Percentiles rank a stretch among this genome's conserved stretches.
Evolutionary conservation across 2,113 vertebrate genomes (phyloP).

Genomic region (Coryphaenoides rupestris): DNA sequence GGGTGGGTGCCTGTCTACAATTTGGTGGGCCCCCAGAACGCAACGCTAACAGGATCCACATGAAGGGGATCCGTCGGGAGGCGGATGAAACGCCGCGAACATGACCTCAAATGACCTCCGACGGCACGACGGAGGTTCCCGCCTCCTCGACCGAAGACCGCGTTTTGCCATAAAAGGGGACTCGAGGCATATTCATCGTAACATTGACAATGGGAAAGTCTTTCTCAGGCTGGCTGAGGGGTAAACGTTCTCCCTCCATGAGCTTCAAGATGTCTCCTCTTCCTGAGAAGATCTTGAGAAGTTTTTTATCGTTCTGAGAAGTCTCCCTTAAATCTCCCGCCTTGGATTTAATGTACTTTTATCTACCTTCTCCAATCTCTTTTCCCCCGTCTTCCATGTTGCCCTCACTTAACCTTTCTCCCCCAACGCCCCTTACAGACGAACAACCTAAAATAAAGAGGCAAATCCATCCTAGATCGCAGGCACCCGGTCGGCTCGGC

Average conservation of each 20-base stretch:
- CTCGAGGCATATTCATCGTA: slow-evolving; percentile 29
- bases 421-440: slow-evolving; percentile 2
- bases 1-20: slow-evolving; percentile 32
- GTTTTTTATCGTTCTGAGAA: slow-evolving; percentile 1
- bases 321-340: background rate
- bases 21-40: slow-evolving; percentile 39
- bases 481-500: slow-evolving; percentile 23
- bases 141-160: slow-evolving; percentile 13
- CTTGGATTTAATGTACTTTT: too few species aligned
- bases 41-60: slow-evolving; percentile 48
- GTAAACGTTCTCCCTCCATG: background rate
- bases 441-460: slow-evolving; percentile 33
- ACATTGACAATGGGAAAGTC: background rate
- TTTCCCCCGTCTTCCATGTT: background rate
- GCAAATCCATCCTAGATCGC: slow-evolving; percentile 35
- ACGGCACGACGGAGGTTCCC: slow-evolving; percentile 21
- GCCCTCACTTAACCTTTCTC: background rate
- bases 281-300: too few species aligned
- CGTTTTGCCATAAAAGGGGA: slow-evolving; percentile 16
- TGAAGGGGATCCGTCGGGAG: slow-evolving; percentile 47
- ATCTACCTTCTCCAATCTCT: background rate
- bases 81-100: slow-evolving; percentile 44
- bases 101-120: too few species aligned
- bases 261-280: too few species aligned
- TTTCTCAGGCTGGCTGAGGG: background rate